Base-by-base conservation (phyloP, 2,113 vertebrate genomes). In the Eptesicus fuscus region DNA sequence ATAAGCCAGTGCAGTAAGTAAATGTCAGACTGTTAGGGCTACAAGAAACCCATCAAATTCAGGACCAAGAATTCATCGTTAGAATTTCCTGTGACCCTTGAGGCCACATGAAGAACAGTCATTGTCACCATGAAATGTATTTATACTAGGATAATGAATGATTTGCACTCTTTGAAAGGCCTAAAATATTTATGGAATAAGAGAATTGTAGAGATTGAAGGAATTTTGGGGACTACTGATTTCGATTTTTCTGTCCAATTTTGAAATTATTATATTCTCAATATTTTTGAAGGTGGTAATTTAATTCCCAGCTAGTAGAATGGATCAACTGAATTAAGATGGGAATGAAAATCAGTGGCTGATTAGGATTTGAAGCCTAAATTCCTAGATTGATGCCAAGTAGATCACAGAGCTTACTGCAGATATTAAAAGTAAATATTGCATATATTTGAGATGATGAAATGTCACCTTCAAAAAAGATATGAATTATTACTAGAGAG, bases 201-300 rank as follows among this genome's bases (percentile, higher is more conserved):
- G 2, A 74, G 67, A 92, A 69, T 88, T 90, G 14, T 56, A 77
- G 61, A 82, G 53, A 69, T 7, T 10, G n/a, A 44, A 79, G 25
- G 74, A 7, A 44, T 63, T 37, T 91, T 1, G 6, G 20, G 1
- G 4, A 3, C 11, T 90, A 70, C 18, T 30, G 23, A 73, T 82
- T 82, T 96, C n/a, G 79, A 35, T 88, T 90, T 92, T 96, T 79
- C 51, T 88, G 82, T 85, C 10, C 63, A 79, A 22, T 51, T 23
- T 70, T 93, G 93, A 78, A 69, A 89, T 44, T 13, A 49, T 65
- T 76, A 37, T 12, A 79, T 93, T 92, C 79, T 65, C 11, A 76
- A 86, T 71, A 42, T 73, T 91, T 35, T 89, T 85, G 56, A 90
- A 91, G 63, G 16, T 23, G 82, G 61, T 30, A 73, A 78, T 69